Conservation (phyloP, 92 coral and sea anemone genomes). For the Paragorgia papillata region DNA sequence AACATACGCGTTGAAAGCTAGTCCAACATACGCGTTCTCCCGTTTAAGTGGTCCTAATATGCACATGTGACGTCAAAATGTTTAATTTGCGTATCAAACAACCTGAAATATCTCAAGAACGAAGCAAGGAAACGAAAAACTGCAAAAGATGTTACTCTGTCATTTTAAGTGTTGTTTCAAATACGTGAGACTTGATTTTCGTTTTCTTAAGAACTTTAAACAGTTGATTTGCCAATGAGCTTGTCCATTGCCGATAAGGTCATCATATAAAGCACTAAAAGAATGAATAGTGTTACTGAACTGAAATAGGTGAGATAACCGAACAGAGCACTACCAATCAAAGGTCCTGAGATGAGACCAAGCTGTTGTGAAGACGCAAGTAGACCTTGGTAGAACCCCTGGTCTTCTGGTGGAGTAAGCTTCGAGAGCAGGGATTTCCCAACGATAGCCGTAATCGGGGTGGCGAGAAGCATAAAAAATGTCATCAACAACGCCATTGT, state of each 20-base stretch:
- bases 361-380: conserved; percentile 39
- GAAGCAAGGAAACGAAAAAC: no score
- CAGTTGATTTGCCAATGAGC: not conserved
- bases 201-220: no score
- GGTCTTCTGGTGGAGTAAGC: conserved; percentile 29
- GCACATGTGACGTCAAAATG: no score
- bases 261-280: not conserved
- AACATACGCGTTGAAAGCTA: no score
- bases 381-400: conserved; percentile 33
- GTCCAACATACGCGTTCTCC: no score
- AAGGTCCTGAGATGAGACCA: conserved; percentile 36
- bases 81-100: no score
- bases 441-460: conserved; percentile 37
- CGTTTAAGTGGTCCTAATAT: no score
- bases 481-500: conserved; percentile 3
- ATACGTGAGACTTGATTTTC: no score
- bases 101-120: no score
- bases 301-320: conserved; percentile 18
- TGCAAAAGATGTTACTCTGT: no score
- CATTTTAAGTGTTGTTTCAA: no score
- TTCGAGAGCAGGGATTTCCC: conserved; percentile 38
- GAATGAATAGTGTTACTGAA: conserved; percentile 1
- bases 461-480: conserved; percentile 39
- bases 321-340: conserved; percentile 41
- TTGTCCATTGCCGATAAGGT: conserved; percentile 27